Percentiles rank a stretch among this genome's conserved stretches.
Conservation (phyloP, 2,113 vertebrate genomes). For the Mesoclemmys tuberculata region DNA sequence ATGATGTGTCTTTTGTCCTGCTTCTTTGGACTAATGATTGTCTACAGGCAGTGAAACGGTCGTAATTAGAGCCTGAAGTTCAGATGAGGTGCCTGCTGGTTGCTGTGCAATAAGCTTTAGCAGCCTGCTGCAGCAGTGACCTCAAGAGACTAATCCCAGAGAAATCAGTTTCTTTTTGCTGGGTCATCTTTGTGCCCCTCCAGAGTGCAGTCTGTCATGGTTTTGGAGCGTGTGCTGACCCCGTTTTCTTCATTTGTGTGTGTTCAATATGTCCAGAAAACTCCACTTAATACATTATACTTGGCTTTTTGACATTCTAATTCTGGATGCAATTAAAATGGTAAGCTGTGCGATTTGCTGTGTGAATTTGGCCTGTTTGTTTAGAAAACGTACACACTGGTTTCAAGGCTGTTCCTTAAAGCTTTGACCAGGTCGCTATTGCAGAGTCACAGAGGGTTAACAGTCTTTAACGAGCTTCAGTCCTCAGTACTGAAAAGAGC, state of each 20-base stretch:
- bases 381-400: background rate
- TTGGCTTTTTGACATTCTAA: slow-evolving; percentile 29
- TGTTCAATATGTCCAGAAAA: background rate
- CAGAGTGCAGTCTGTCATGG: slow-evolving; percentile 51
- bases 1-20: background rate
- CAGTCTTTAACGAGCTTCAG: background rate
- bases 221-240: slow-evolving; percentile 38
- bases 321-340: background rate
- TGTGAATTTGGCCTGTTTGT: background rate
- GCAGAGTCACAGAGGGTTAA: background rate
- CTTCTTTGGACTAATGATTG: background rate
- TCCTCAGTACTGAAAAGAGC: background rate
- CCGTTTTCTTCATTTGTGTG: slow-evolving; percentile 37
- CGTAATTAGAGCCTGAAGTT: slow-evolving; percentile 17
- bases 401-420: background rate
- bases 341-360: background rate
- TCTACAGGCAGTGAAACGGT: background rate
- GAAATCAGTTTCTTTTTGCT: slow-evolving; percentile 55
- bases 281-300: slow-evolving; percentile 20
- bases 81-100: slow-evolving; percentile 42
- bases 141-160: slow-evolving; percentile 43
- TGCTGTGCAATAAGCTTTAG: slow-evolving; percentile 51
- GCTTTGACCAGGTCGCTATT: background rate
- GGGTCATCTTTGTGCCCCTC: slow-evolving; percentile 52
- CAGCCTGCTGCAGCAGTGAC: slow-evolving; percentile 30